phyloP scores from a whole-genome alignment of 2,888 invertebrate genomes.

The Agriopis marginaria region DNA sequence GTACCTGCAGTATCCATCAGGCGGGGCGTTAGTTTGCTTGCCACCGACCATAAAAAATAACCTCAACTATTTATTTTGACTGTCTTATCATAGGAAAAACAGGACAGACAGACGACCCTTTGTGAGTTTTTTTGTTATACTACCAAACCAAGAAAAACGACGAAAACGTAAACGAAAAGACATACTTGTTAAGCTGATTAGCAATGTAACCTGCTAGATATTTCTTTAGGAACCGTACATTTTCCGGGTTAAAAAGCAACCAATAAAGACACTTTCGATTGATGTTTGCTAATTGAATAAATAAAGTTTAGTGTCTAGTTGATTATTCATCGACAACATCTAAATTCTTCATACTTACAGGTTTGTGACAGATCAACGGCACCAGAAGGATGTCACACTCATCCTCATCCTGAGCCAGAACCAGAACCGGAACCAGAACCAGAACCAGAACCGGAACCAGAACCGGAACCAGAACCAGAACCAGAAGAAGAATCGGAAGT shows the following conservation, averaged over 20 bases:
- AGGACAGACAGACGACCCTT: too few relatives aligned
- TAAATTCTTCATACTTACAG: slow-evolving; percentile 50
- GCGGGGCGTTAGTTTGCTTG: too few relatives aligned
- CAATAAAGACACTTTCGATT: neutral
- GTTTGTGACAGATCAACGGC: slow-evolving; percentile 70
- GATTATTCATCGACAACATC: neutral
- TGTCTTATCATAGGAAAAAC: too few relatives aligned
- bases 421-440: slow-evolving; percentile 16
- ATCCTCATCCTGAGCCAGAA: slow-evolving; percentile 18
- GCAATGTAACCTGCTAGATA: too few relatives aligned
- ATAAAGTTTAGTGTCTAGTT: neutral
- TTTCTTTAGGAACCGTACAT: too few relatives aligned
- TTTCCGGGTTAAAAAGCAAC: neutral
- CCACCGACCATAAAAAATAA: too few relatives aligned
- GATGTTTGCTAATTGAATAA: neutral
- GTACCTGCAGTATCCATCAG: too few relatives aligned
- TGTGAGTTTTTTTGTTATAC: too few relatives aligned
- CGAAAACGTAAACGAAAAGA: too few relatives aligned
- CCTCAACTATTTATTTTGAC: too few relatives aligned
- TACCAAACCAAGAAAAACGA: too few relatives aligned
- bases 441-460: slow-evolving; percentile 7
- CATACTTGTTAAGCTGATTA: too few relatives aligned
- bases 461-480: slow-evolving; percentile 69
- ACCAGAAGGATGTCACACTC: slow-evolving; percentile 59
- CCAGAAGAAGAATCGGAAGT: slow-evolving; percentile 68